phyloP scores from a whole-genome alignment of 1,140 invertebrate species.

The Pectinophora gossypiella region DNA sequence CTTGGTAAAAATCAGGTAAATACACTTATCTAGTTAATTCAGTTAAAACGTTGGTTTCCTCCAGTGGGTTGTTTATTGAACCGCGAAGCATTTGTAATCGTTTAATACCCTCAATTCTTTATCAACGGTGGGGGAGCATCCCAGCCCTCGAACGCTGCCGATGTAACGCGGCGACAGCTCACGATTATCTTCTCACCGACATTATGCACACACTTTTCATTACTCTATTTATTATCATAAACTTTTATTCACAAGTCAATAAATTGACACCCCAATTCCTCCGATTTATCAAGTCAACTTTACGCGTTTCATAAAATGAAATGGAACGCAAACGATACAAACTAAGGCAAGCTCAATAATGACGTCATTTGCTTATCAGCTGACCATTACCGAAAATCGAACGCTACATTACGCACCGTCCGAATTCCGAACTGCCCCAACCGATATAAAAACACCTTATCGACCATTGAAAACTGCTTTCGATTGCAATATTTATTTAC shows the following conservation, averaged over 20 bases:
- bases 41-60: conserved; percentile 42
- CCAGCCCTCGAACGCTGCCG: conserved; percentile 13
- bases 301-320: conserved; percentile 13
- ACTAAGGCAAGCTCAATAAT: conserved; percentile 59
- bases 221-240: background rate
- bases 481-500: conserved; percentile 63
- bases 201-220: background rate
- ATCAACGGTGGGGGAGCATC: conserved; percentile 51
- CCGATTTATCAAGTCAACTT: background rate
- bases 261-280: background rate
- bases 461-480: conserved; percentile 52
- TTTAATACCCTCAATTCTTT: conserved; percentile 76
- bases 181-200: conserved; percentile 35
- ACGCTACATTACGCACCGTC: conserved; percentile 65
- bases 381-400: conserved; percentile 73
- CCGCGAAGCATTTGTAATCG: conserved; percentile 73
- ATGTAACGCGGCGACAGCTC: conserved; percentile 49
- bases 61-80: conserved; percentile 62
- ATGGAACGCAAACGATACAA: conserved; percentile 48
- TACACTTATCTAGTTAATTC: conserved; percentile 1
- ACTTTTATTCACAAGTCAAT: background rate
- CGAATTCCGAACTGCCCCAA: conserved; percentile 42
- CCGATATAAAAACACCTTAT: conserved; percentile 67
- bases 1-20: too few relatives aligned
- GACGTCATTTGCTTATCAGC: conserved; percentile 72